Conservation (phyloP, 1,140 invertebrate species). For the Vanessa atalanta region DNA sequence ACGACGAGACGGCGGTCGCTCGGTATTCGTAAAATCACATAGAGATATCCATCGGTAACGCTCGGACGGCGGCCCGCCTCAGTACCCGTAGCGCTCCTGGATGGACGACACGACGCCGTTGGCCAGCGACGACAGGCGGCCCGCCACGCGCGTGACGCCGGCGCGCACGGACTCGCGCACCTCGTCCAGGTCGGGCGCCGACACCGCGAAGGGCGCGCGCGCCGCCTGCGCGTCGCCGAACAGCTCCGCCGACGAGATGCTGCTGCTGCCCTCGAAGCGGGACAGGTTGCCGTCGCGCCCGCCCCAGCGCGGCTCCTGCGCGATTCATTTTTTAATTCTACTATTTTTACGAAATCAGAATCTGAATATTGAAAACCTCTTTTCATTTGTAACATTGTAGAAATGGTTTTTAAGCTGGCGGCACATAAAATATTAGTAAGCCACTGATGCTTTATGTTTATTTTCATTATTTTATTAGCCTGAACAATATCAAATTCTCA, state of each 20-base stretch:
- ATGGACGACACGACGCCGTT: slow-evolving; percentile 96
- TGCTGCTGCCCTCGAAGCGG: slow-evolving; percentile 93
- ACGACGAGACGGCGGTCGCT: too few species aligned
- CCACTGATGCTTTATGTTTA: too few species aligned
- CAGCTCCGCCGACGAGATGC: slow-evolving; percentile 97
- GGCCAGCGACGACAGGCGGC: slow-evolving; percentile 94
- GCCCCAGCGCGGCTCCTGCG: slow-evolving; percentile 76
- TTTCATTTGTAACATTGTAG: too few species aligned
- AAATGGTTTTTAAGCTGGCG: too few species aligned
- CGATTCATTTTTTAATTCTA: too few species aligned
- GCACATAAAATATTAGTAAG: too few species aligned
- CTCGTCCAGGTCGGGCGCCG: slow-evolving; percentile 92
- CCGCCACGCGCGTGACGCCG: slow-evolving; percentile 98
- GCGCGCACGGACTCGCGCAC: slow-evolving; percentile 95
- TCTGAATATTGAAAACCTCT: too few species aligned
- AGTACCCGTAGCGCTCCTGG: slow-evolving; percentile 87
- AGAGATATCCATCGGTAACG: not conserved
- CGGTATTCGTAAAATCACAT: too few species aligned
- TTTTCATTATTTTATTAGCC: too few species aligned
- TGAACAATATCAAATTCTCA: too few species aligned
- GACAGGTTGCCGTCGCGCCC: slow-evolving; percentile 77
- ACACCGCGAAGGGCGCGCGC: slow-evolving; percentile 56
- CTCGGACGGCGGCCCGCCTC: slow-evolving; percentile 32
- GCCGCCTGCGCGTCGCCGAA: slow-evolving; percentile 84
- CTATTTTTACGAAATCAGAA: too few species aligned